Percentiles rank a stretch among this genome's conserved stretches.
These are phyloP conservation scores for Prenolepis imparis DNA, from an alignment of 2,888 invertebrate genomes.

Conservation along the genomic window DNA sequence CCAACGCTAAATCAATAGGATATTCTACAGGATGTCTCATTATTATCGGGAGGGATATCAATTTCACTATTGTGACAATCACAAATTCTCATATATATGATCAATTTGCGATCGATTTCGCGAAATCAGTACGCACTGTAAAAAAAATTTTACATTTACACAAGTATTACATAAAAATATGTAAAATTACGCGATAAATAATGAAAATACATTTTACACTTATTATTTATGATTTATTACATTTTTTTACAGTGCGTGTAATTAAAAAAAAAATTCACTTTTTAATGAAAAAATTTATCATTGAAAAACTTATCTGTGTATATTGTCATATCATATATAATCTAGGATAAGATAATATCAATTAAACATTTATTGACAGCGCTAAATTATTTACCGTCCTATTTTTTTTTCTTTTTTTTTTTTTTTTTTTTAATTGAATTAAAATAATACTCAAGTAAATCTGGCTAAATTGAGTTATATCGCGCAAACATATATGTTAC, in stretches of 20 bases:
- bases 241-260: no score
- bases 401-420: background rate
- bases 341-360: background rate
- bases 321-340: background rate
- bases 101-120: background rate
- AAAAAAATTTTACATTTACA: no score
- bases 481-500: no score
- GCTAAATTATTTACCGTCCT: background rate
- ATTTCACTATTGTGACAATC: background rate
- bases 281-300: background rate
- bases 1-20: conserved; percentile 34
- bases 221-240: no score
- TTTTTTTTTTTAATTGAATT: background rate
- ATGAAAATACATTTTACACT: no score
- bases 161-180: no score
- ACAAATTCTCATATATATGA: background rate
- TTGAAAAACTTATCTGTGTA: background rate
- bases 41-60: background rate
- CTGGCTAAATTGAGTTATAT: background rate
- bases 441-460: background rate
- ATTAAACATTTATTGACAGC: background rate
- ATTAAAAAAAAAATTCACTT: background rate
- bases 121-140: no score
- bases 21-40: background rate
- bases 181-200: no score